Base-by-base conservation (phyloP, 2,888 invertebrate species). In the Orchesella flavescens region DNA sequence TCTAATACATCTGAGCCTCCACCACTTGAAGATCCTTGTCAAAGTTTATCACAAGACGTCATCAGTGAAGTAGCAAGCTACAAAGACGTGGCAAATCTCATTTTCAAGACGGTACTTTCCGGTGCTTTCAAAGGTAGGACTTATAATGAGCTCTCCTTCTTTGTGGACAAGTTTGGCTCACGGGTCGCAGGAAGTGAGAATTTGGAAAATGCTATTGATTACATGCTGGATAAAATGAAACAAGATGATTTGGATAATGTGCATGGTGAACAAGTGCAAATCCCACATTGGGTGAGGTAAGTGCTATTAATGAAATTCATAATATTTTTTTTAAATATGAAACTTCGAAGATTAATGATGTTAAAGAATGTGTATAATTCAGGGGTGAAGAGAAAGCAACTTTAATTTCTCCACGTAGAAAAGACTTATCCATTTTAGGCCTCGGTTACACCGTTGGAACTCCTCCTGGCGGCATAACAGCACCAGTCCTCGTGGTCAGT, bases 51-150 rank as follows among this genome's bases (percentile, higher is more conserved):
- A 0, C 84, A 90, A 13, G 89, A 90, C 23, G 89, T 94, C 78
- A 89, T 91, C 55, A 88, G 91, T 46, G 94, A 94, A 90, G 94
- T 94, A 86, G 90, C 91, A 34, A 90, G 92, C 23, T 93, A 93
- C 88, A 89, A 91, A 88, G 89, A 90, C 68, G 89, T 91, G 12
- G 92, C 91, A 24, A 89, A 92, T 75, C 89, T 89, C 85, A 93
- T 94, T 88, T 89, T 93, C 46, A 88, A 91, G 83, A 91, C 91
- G 84, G 91, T 92, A 24, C 87, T 90, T 10, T 89, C 91, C 77
- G 93, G 93, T 4, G 90, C 91, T 9, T 93, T 92, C 86, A 92
- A 92, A 89, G 91, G 92, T 12, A 91, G 90, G 89, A 88, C 89
- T 4, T 89, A 88, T 69, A 65, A 86, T 1, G 82, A 87, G n/a